phyloP scores from a whole-genome alignment of 2,113 vertebrate genomes.

The Paramormyrops kingsleyae region DNA sequence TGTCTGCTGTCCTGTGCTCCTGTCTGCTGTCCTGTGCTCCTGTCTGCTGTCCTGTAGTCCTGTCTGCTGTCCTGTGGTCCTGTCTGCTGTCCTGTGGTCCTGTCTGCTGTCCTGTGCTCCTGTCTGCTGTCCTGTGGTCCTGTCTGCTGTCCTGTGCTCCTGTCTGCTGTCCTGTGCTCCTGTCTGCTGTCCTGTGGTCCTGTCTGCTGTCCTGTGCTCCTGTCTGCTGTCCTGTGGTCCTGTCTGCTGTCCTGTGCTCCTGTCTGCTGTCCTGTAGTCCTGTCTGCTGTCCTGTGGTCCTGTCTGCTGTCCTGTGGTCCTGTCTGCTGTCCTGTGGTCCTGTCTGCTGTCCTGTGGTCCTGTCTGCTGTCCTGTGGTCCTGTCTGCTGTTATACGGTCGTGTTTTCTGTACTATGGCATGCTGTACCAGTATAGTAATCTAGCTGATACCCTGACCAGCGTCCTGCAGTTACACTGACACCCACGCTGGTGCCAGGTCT shows the following conservation, averaged over 20 bases:
- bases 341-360: no score
- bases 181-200: neutral
- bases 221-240: neutral
- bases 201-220: neutral
- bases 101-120: no score
- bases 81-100: no score
- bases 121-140: neutral
- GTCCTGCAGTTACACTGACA: neutral
- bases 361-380: no score
- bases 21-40: neutral
- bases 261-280: neutral
- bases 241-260: neutral
- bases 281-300: neutral
- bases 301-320: neutral
- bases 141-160: neutral
- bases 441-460: neutral
- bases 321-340: no score
- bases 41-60: neutral
- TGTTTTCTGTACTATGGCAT: neutral
- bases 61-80: no score
- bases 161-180: neutral
- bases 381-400: neutral
- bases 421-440: neutral
- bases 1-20: neutral
- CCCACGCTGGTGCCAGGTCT: neutral